phyloP scores from a whole-genome alignment of 2,888 invertebrate genomes.

The Drosophila demipolita region DNA sequence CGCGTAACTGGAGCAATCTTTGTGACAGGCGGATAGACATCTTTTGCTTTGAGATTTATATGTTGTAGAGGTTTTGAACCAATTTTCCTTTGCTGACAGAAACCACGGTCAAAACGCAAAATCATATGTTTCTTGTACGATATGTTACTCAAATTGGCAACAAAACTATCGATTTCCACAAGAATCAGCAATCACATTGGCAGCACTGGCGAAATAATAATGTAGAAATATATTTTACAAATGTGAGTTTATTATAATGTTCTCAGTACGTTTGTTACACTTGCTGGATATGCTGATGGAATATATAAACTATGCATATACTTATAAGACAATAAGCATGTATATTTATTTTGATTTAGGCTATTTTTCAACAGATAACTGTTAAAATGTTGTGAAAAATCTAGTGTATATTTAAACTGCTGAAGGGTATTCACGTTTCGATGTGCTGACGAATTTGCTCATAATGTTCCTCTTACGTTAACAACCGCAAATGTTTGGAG shows the following conservation, averaged over 20 bases:
- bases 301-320: neutral
- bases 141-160: constrained; percentile 7
- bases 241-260: too few species aligned
- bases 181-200: neutral
- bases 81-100: constrained; percentile 32
- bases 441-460: neutral
- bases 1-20: constrained; percentile 80
- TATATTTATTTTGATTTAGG: neutral
- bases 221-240: neutral
- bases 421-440: constrained; percentile 35
- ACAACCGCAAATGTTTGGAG: constrained; percentile 46
- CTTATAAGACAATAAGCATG: neutral
- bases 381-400: neutral
- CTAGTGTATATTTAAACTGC: neutral
- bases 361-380: neutral
- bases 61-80: constrained; percentile 29
- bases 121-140: constrained; percentile 50
- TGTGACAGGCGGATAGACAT: constrained; percentile 84
- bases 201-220: constrained; percentile 18
- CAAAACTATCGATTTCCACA: constrained; percentile 11
- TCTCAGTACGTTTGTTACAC: neutral
- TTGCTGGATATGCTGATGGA: neutral
- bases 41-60: constrained; percentile 32
- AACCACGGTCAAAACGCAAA: constrained; percentile 43
- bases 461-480: constrained; percentile 58